Base-by-base conservation (phyloP, 2,797 vertebrate genomes). In the Lagothrix lagotricha region DNA sequence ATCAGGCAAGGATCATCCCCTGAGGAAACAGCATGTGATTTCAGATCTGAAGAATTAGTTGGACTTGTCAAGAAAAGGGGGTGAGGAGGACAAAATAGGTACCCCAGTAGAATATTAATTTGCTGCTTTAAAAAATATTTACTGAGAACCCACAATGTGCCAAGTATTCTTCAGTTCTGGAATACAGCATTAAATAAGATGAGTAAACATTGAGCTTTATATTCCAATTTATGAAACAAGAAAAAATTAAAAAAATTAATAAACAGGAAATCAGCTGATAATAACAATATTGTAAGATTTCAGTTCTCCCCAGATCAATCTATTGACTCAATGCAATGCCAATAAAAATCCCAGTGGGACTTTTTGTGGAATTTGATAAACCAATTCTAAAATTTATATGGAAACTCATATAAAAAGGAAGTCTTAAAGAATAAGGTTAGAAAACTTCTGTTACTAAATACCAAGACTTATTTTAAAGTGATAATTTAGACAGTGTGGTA, bases 381-480 rank as follows among this genome's bases (percentile, higher is more conserved):
- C 24, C 48, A 72, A 50, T 88, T 95, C 41, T 67, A 88, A 84
- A 80, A 88, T 88, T 79, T 84, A 73, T 84, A 64, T 83, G 61
- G 22, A 83, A 83, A 91, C 15, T 58, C 48, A 84, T 33, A 73
- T 11, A 88, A 94, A 83, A 93, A 72, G 70, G 26, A 76, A 93
- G 36, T 61, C 70, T 81, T 70, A 77, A 87, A 87, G 30, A 90
- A 81, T 61, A 46, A 89, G 88, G 36, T 39, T 89, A 39, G 13
- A 61, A 94, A 82, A 58, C 48, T 70, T 82, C 80, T 39, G 75
- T 33, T 76, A 39, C n/a, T 64, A 44, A 90, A 90, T 67, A 70
- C 19, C 39, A 96, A 90, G 64, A 90, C 54, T 89, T 95, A 52
- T 30, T 77, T 58, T 88, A 95, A 80, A 93, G 54, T 64, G 41